These are phyloP conservation scores for Atta texana DNA, from an alignment of 1,140 invertebrate species.

Conservation along the genomic window DNA sequence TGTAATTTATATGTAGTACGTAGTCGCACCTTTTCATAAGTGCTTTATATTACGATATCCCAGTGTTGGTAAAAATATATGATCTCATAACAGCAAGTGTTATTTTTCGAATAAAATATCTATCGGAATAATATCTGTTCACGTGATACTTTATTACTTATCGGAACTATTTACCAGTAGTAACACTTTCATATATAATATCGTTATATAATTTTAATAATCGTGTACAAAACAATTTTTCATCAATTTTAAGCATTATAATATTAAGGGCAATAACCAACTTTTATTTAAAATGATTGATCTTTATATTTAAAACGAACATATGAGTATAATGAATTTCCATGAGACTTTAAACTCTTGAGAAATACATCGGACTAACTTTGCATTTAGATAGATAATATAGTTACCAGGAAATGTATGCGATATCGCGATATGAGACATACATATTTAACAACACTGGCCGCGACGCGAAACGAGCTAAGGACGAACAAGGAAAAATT, in stretches of 20 bases:
- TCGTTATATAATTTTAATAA: not conserved
- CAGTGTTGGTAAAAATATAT: conserved; percentile 34
- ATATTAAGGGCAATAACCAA: not conserved
- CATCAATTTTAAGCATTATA: not conserved
- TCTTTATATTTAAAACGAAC: not conserved
- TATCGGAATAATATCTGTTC: not conserved
- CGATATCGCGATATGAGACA: conserved; percentile 1
- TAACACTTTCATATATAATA: not conserved
- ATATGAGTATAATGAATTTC: not conserved
- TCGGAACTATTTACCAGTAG: not conserved
- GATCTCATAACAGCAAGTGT: not conserved
- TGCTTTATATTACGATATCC: not conserved
- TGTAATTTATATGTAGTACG: conserved; percentile 4
- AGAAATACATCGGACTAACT: not conserved
- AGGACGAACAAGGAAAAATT: conserved; percentile 46
- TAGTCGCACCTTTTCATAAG: conserved; percentile 11
- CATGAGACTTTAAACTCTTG: not conserved
- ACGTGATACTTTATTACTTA: not conserved
- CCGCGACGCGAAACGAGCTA: not conserved
- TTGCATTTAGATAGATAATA: not conserved
- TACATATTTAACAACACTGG: conserved; percentile 36
- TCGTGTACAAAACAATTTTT: not conserved
- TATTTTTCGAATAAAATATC: conserved; percentile 5
- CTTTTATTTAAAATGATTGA: not conserved
- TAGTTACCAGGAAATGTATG: not conserved